phyloP scores from a whole-genome alignment of 1,140 invertebrate species.

The Diabrotica virgifera region DNA sequence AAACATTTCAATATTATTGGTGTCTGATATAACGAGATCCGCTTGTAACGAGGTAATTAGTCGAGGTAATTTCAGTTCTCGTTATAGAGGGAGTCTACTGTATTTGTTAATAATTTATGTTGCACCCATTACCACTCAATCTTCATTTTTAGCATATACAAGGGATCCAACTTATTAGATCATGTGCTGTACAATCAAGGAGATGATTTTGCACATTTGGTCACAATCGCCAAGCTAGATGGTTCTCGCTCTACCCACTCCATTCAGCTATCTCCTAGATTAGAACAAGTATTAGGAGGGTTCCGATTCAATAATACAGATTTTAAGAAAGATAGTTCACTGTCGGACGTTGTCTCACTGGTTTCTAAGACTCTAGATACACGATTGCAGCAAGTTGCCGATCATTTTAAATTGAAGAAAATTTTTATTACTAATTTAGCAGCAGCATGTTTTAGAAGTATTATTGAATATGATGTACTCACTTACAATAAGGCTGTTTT shows the following conservation, averaged over 20 bases:
- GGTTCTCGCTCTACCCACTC: constrained; percentile 31
- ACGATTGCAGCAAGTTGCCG: constrained; percentile 31
- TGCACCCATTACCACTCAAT: neutral
- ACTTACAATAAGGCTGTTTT: constrained; percentile 40
- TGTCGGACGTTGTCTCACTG: constrained; percentile 38
- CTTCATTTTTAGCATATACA: neutral
- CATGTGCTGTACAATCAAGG: constrained; percentile 36
- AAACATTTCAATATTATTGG: too few relatives aligned
- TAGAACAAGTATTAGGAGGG: constrained; percentile 40
- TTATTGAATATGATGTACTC: constrained; percentile 45
- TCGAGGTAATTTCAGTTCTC: too few relatives aligned
- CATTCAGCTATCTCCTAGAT: constrained; percentile 39
- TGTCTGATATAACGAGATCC: too few relatives aligned
- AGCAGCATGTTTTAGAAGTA: constrained; percentile 31
- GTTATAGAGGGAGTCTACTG: too few relatives aligned
- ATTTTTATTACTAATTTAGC: constrained; percentile 39
- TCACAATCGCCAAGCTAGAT: constrained; percentile 38
- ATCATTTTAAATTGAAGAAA: constrained; percentile 39
- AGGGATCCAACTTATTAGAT: constrained; percentile 5
- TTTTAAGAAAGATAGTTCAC: constrained; percentile 30
- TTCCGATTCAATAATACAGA: constrained; percentile 31
- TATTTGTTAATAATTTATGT: too few relatives aligned
- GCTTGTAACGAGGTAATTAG: too few relatives aligned
- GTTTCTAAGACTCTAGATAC: constrained; percentile 36
- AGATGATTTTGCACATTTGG: constrained; percentile 36